These are phyloP conservation scores for Pipistrellus pipistrellus DNA, from an alignment of 2,797 vertebrate species.

Conservation along the genomic window DNA sequence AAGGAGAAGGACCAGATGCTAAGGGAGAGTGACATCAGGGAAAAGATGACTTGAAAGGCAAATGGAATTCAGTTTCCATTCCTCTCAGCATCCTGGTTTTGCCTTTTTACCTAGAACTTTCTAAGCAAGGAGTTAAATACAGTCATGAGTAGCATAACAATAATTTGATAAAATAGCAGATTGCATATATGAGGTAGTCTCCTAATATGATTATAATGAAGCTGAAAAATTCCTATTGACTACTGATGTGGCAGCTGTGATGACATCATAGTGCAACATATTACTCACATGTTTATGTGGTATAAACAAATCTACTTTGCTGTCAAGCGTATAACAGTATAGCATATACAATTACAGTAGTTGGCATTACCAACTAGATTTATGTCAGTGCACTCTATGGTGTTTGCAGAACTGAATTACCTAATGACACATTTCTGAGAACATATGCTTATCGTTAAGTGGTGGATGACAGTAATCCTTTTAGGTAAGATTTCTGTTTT, in stretches of 20 bases:
- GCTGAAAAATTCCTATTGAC: background rate
- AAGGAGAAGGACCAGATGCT: background rate
- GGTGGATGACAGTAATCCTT: background rate
- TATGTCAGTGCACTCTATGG: background rate
- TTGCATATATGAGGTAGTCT: background rate
- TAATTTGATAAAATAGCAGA: background rate
- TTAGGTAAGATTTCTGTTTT: background rate
- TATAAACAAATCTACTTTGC: background rate
- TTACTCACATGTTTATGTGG: background rate
- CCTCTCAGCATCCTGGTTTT: background rate
- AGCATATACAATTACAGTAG: background rate
- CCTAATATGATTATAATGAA: background rate
- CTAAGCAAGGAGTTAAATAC: background rate
- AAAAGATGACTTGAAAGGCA: background rate
- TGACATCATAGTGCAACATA: background rate
- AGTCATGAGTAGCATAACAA: background rate
- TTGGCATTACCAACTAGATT: background rate
- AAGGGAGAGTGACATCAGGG: background rate
- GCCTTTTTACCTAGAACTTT: conserved; percentile 33
- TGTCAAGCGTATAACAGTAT: background rate
- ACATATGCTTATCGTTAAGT: background rate
- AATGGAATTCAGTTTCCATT: background rate
- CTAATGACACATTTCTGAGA: background rate
- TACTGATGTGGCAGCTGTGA: background rate
- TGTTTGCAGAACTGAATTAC: background rate